Evolutionary conservation across 2,797 vertebrate genomes (phyloP).

Genomic region (Melanotaenia pygmaea): DNA sequence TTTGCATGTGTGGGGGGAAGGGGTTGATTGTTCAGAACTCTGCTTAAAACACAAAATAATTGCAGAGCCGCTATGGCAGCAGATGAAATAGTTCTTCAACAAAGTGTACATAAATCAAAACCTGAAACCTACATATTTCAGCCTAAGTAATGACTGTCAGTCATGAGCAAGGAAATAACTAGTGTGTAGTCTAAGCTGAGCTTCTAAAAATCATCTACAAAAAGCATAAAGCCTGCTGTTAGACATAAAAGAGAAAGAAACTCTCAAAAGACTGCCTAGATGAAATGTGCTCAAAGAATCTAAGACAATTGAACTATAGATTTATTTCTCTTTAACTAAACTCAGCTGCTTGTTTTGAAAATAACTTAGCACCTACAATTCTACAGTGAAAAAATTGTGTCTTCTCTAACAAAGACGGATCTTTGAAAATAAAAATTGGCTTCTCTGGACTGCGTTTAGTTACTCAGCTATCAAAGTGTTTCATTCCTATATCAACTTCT

Average conservation of each 20-base stretch:
- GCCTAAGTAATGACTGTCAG: conserved; percentile 49
- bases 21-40: conserved; percentile 10
- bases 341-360: conserved; percentile 15
- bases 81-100: conserved; percentile 21
- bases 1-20: conserved; percentile 24
- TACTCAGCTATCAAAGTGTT: neutral
- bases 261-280: conserved; percentile 26
- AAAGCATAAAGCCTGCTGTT: conserved; percentile 51
- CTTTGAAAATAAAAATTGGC: neutral
- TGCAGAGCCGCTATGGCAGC: conserved; percentile 18
- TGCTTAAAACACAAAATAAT: conserved; percentile 32
- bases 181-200: conserved; percentile 24
- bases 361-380: neutral
- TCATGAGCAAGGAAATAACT: conserved; percentile 44
- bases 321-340: conserved; percentile 3
- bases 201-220: conserved; percentile 16
- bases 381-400: neutral
- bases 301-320: conserved; percentile 20
- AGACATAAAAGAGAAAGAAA: conserved; percentile 37
- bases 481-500: neutral
- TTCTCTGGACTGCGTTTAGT: neutral
- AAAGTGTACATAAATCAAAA: conserved; percentile 68
- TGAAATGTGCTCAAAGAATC: conserved; percentile 24
- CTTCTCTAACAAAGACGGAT: neutral
- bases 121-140: conserved; percentile 49